phyloP scores from a whole-genome alignment of 2,797 vertebrate species.

The Chiloscyllium punctatum region DNA sequence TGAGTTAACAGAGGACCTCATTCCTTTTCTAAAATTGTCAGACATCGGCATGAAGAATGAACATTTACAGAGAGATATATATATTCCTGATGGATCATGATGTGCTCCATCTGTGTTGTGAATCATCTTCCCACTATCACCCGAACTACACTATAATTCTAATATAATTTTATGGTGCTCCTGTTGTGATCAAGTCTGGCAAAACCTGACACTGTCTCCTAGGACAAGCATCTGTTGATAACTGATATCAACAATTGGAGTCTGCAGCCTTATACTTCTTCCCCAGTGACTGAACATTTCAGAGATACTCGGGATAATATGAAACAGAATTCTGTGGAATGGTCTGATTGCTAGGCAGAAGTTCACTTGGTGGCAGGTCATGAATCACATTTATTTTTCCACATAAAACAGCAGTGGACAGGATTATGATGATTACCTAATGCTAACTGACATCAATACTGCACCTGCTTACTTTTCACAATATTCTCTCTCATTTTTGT shows the following conservation, averaged over 20 bases:
- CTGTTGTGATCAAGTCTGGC: conserved; percentile 32
- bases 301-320: not conserved
- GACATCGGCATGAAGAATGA: no score
- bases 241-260: not conserved
- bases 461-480: not conserved
- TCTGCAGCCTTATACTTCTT: not conserved
- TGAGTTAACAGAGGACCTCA: not conserved
- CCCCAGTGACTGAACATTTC: not conserved
- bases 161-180: conserved; percentile 12
- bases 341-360: not conserved
- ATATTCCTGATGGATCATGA: conserved; percentile 6
- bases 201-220: not conserved
- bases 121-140: conserved; percentile 14
- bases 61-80: not conserved
- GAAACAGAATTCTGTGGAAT: not conserved
- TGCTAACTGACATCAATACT: not conserved
- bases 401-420: not conserved
- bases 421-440: not conserved
- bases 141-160: not conserved
- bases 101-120: conserved; percentile 4
- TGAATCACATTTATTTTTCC: not conserved
- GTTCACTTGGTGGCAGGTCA: not conserved
- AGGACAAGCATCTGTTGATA: conserved; percentile 18
- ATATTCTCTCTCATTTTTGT: not conserved
- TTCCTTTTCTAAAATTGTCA: not conserved